A percentile compares a stretch with the other conserved stretches of the same genome.
Conservation (phyloP, 2,113 vertebrate species). For the Dasyurus viverrinus region DNA sequence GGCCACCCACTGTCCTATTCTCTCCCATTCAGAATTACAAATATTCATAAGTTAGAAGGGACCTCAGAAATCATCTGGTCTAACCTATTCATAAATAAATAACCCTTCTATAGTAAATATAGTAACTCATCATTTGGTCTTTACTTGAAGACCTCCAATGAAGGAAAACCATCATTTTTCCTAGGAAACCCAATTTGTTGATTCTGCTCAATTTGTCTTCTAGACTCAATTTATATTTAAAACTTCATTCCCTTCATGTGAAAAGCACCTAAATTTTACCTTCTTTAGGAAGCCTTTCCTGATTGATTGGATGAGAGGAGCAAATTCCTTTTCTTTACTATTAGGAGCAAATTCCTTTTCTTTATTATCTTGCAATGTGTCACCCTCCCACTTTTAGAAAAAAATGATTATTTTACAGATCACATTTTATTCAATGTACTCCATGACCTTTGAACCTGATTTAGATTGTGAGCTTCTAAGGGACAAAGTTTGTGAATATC, state of each 20-base stretch:
- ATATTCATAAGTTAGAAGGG: not conserved
- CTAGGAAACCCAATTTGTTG: not conserved
- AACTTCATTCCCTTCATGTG: not conserved
- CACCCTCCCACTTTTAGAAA: not conserved
- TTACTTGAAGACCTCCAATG: not conserved
- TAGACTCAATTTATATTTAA: not conserved
- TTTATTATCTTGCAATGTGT: not conserved
- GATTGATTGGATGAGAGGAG: not conserved
- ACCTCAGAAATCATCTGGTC: not conserved
- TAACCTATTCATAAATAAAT: not conserved
- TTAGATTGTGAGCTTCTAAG: not conserved
- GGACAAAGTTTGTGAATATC: not conserved
- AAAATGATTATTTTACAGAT: not conserved
- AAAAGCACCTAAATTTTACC: not conserved
- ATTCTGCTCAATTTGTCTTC: not conserved
- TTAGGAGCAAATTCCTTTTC: not conserved
- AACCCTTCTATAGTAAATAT: not conserved
- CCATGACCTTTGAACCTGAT: not conserved
- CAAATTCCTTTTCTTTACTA: not conserved
- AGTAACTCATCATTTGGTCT: not conserved
- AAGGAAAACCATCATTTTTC: not conserved
- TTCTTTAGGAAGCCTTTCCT: not conserved
- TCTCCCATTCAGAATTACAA: not conserved
- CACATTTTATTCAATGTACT: not conserved
- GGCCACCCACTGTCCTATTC: not conserved